These are phyloP conservation scores for Plagodis dolabraria DNA, from an alignment of 2,888 invertebrate genomes.

Conservation along the genomic window DNA sequence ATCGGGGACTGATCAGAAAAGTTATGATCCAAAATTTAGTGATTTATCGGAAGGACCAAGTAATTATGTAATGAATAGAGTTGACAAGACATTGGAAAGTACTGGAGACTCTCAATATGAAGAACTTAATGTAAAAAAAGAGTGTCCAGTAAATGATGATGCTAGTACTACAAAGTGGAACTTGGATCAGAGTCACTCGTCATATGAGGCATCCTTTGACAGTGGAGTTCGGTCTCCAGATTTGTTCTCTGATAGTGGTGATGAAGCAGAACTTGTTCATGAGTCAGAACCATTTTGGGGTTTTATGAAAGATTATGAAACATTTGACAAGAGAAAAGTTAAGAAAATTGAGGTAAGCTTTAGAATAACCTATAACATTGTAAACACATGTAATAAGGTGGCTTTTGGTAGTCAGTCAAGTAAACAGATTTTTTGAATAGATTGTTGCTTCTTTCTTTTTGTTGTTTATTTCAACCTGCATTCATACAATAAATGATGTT, in stretches of 20 bases:
- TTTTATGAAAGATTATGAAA: conserved; percentile 70
- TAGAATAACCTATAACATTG: background rate
- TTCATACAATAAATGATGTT: too few relatives aligned
- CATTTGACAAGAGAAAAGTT: conserved; percentile 69
- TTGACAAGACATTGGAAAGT: conserved; percentile 61
- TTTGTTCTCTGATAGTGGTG: conserved; percentile 86
- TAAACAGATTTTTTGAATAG: too few relatives aligned
- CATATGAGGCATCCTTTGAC: conserved; percentile 76
- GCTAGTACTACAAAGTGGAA: conserved; percentile 66
- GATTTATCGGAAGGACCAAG: conserved; percentile 51
- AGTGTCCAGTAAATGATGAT: conserved; percentile 48
- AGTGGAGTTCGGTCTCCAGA: conserved; percentile 86
- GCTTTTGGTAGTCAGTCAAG: too few relatives aligned
- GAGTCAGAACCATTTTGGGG: conserved; percentile 68
- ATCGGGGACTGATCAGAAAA: conserved; percentile 38
- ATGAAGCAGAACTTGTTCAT: conserved; percentile 45
- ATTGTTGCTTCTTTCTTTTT: too few relatives aligned
- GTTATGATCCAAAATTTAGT: conserved; percentile 46
- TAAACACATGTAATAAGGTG: too few relatives aligned
- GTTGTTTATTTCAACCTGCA: too few relatives aligned
- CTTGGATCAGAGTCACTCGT: conserved; percentile 72
- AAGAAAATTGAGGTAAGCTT: conserved; percentile 69
- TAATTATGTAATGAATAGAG: conserved; percentile 42
- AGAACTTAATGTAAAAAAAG: conserved; percentile 54
- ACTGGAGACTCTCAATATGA: conserved; percentile 69